Percentiles rank a stretch among this genome's conserved stretches.
Conservation (phyloP, 2,888 invertebrate species). For the Lydus trimaculatus region DNA sequence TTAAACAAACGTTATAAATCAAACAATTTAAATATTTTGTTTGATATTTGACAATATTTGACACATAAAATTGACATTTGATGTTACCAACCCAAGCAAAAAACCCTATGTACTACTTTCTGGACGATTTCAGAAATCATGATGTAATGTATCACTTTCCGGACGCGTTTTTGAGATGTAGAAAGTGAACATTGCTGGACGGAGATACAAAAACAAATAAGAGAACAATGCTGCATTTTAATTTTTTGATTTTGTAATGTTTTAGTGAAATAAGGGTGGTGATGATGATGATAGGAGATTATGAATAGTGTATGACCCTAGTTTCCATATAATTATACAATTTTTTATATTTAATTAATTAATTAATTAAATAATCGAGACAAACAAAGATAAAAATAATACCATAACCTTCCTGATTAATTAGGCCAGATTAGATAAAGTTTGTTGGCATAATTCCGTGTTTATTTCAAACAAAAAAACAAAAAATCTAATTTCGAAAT, state of each 20-base stretch:
- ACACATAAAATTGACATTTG: too few relatives aligned
- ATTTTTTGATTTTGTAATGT: not conserved
- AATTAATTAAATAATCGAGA: not conserved
- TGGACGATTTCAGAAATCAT: too few relatives aligned
- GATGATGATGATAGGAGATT: not conserved
- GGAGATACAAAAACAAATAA: constrained; percentile 27
- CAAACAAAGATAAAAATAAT: not conserved
- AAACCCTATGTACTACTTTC: too few relatives aligned
- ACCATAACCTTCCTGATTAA: not conserved
- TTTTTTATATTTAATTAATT: too few relatives aligned
- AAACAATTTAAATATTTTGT: too few relatives aligned
- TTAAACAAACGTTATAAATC: too few relatives aligned
- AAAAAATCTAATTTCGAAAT: not conserved
- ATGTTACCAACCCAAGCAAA: too few relatives aligned
- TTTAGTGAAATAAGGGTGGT: not conserved
- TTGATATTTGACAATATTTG: too few relatives aligned
- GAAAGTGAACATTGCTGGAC: too few relatives aligned
- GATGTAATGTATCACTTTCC: too few relatives aligned
- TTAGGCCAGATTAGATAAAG: not conserved
- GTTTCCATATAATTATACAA: not conserved
- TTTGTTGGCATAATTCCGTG: not conserved
- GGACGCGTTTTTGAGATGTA: too few relatives aligned
- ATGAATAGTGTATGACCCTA: not conserved
- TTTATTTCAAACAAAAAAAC: not conserved
- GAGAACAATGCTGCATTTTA: constrained; percentile 2